Evolutionary conservation across 2,888 invertebrate genomes (phyloP).

Genomic region (Artemia sinica): DNA sequence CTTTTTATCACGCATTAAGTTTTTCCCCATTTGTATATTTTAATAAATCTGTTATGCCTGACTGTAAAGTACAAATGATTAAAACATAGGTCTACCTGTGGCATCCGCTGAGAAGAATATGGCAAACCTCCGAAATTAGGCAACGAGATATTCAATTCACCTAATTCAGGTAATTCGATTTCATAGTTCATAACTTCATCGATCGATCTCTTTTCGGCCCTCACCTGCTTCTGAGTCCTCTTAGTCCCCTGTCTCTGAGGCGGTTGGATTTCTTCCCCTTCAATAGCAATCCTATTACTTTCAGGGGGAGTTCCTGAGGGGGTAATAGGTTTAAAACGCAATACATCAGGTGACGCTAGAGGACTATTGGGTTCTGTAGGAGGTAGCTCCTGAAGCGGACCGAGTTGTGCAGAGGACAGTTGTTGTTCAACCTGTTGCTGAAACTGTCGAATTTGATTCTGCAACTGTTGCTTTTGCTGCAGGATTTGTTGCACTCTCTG

Average conservation of each 20-base stretch:
- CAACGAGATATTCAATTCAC: neutral
- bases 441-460: conserved; percentile 32
- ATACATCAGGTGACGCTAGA: neutral
- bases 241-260: conserved; percentile 11
- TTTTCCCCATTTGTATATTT: too few relatives aligned
- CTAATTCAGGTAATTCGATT: neutral
- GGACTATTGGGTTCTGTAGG: conserved; percentile 11
- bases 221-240: conserved; percentile 14
- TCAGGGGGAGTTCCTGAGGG: conserved; percentile 17
- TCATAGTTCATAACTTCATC: conserved; percentile 7
- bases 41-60: too few relatives aligned
- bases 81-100: neutral
- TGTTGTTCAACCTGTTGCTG: conserved; percentile 36
- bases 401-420: conserved; percentile 23
- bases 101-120: conserved; percentile 7
- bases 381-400: neutral
- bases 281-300: neutral
- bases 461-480: conserved; percentile 30
- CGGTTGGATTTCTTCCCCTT: conserved; percentile 11
- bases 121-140: conserved; percentile 4
- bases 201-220: conserved; percentile 20
- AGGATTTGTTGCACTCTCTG: conserved; percentile 25
- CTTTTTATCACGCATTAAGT: too few relatives aligned
- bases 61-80: neutral
- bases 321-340: conserved; percentile 1